Evolutionary conservation across 2,888 invertebrate species (phyloP).

Genomic region (Drosophila fulvimacula): DNA sequence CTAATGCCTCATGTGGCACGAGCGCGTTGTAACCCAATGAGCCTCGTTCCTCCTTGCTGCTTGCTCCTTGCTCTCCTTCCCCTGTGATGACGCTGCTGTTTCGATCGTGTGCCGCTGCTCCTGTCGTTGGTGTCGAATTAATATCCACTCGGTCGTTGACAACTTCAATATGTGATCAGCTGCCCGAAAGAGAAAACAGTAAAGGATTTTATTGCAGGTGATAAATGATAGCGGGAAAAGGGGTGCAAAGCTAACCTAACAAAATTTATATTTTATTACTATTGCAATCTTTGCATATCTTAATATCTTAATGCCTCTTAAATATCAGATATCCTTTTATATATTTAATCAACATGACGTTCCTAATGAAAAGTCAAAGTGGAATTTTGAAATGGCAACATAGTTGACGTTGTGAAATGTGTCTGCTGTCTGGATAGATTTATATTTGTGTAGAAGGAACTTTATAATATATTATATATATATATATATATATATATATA

Average conservation of each 20-base stretch:
- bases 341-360: neutral
- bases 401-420: neutral
- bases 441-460: too few species aligned
- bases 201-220: conserved; percentile 38
- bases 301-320: neutral
- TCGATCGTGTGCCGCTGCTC: conserved; percentile 55
- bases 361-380: neutral
- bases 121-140: conserved; percentile 32
- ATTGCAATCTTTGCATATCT: neutral
- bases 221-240: neutral
- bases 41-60: conserved; percentile 36
- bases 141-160: conserved; percentile 26
- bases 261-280: neutral
- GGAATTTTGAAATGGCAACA: neutral
- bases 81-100: conserved; percentile 34
- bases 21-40: conserved; percentile 32
- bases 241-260: neutral
- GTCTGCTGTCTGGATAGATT: neutral
- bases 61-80: conserved; percentile 5
- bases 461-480: too few species aligned
- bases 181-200: conserved; percentile 37
- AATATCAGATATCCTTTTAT: neutral
- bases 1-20: conserved; percentile 59
- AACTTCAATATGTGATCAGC: conserved; percentile 52
- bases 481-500: too few species aligned